Evolutionary conservation across 2,797 vertebrate genomes (phyloP), one percentile per base, ranked within the genome.

Genomic region (Brachymystax lenok): DNA sequence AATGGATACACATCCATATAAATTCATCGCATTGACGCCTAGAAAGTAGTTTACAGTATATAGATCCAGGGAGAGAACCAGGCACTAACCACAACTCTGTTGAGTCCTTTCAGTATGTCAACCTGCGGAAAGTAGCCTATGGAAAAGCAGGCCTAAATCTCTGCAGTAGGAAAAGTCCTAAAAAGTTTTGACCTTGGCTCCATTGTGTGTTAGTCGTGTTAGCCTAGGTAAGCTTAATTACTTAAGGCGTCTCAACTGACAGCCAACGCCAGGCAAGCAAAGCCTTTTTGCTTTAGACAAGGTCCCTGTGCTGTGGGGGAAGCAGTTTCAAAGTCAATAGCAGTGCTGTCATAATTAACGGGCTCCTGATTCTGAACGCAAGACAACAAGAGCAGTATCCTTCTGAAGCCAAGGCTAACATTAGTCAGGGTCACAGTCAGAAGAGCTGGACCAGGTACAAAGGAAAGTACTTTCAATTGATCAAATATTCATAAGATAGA

Each of bases 171-270:
- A 14, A 75, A 30, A 79, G 64, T 84, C 78, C 79, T 80, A 79
- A 69, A 21, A 52, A 5, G 35, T 74, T 78, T 70, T 85, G 80
- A 87, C 85, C 85, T 91, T 77, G 75, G 69, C 77, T 83, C 68
- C 46, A 24, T 73, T 74, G 82, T 84, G 76, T 73, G 76, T 63
- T 89, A 88, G 90, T 86, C 68, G 1, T 51, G 71, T 90, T 87
- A 87, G 4, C 40, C 40, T 3, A 10, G 40, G n/a, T 82, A 77
- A 84, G 79, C 67, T 79, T 83, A 86, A 92, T 89, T 84, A 71
- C 85, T 86, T 79, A 79, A 82, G 77, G 80, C 80, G 82, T 71
- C 68, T 33, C 74, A 66, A 59, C 74, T 73, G 79, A 56, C 71
- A 40, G 17, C 54, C 16, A 74, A 82, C 76, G 28, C 69, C 46